phyloP scores from a whole-genome alignment of 2,888 invertebrate species.

The Sthenelais limicola region DNA sequence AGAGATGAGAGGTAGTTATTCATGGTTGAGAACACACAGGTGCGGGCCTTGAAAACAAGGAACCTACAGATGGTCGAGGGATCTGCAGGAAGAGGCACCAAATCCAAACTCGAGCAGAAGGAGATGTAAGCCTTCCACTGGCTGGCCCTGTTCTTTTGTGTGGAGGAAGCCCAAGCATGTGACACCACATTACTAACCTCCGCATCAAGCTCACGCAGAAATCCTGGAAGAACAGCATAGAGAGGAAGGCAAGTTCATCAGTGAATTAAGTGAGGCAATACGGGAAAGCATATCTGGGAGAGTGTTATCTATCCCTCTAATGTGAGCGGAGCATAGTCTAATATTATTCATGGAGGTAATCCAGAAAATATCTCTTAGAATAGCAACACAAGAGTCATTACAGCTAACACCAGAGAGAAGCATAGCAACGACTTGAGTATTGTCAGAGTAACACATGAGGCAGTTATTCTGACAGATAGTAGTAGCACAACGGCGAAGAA shows the following conservation, averaged over 20 bases:
- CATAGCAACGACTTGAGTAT: neutral
- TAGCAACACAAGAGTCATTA: neutral
- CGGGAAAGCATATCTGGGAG: neutral
- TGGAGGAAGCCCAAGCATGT: neutral
- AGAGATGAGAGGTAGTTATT: neutral
- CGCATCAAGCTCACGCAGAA: neutral
- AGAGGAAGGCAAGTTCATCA: neutral
- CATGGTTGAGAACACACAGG: neutral
- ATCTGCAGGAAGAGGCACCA: neutral
- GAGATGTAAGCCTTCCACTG: neutral
- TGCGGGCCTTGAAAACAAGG: neutral
- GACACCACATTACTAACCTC: neutral
- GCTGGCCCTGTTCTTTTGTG: neutral
- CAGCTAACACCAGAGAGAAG: neutral
- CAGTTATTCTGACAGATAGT: neutral
- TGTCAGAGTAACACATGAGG: neutral
- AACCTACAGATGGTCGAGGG: neutral
- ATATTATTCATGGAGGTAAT: neutral
- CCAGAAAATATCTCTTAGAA: neutral
- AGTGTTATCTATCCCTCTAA: neutral
- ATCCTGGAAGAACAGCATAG: neutral
- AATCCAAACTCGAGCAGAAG: neutral
- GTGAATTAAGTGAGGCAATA: neutral
- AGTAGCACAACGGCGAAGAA: neutral
- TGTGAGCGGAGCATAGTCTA: neutral